Evolutionary conservation across 2,888 invertebrate species (phyloP).

Genomic region (Eledone cirrhosa): DNA sequence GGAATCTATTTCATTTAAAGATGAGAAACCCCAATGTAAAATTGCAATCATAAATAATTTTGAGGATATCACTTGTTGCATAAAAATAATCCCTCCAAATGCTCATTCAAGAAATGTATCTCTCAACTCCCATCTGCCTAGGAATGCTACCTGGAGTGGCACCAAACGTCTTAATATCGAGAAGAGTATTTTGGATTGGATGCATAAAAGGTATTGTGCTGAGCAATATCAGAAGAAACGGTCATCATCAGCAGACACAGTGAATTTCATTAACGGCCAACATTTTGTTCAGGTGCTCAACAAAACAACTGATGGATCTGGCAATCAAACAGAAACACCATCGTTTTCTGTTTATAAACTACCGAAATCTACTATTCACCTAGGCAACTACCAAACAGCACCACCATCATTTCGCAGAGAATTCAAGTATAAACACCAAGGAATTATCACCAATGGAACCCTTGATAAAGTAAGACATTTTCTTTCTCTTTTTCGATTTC

Average conservation of each 20-base stretch:
- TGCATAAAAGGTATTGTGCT: slow-evolving; percentile 59
- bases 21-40: background rate
- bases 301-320: background rate
- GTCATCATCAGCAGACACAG: slow-evolving; percentile 17
- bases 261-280: slow-evolving; percentile 5
- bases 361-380: slow-evolving; percentile 18
- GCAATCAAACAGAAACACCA: background rate
- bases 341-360: slow-evolving; percentile 16
- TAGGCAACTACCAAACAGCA: slow-evolving; percentile 21
- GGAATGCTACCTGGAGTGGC: background rate
- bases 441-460: slow-evolving; percentile 25
- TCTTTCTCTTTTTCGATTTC: too few species aligned
- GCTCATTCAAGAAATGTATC: background rate
- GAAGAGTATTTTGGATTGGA: slow-evolving; percentile 52
- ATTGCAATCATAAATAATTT: background rate
- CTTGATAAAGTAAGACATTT: slow-evolving; percentile 21
- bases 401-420: slow-evolving; percentile 18
- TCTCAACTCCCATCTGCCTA: background rate
- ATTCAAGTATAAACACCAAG: slow-evolving; percentile 8
- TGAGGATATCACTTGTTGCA: too few species aligned
- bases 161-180: slow-evolving; percentile 37
- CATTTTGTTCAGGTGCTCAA: slow-evolving; percentile 14
- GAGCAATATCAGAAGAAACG: slow-evolving; percentile 48
- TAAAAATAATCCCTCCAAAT: background rate
- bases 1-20: background rate